These are phyloP conservation scores for Philypnodon macrostomus DNA, from an alignment of 2,797 vertebrate genomes.

Conservation along the genomic window DNA sequence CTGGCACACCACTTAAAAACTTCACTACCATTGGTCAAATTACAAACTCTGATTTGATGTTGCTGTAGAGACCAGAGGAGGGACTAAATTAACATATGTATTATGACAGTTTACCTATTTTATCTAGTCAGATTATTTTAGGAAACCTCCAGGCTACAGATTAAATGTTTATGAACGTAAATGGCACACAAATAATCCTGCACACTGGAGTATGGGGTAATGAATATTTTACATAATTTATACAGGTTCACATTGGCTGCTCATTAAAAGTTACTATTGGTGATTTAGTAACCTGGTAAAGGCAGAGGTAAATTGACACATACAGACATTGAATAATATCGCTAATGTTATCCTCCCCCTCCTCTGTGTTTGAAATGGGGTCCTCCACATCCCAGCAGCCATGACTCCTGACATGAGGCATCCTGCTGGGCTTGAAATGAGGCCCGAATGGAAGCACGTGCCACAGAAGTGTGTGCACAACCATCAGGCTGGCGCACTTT, in stretches of 20 bases:
- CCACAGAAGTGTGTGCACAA: slow-evolving; percentile 81
- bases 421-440: slow-evolving; percentile 95
- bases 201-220: slow-evolving; percentile 78
- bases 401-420: slow-evolving; percentile 86
- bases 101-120: too few relatives aligned
- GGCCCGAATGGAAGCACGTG: slow-evolving; percentile 90
- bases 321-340: slow-evolving; percentile 96
- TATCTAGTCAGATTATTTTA: too few relatives aligned
- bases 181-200: slow-evolving; percentile 75
- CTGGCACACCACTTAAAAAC: too few relatives aligned
- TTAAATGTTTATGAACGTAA: too few relatives aligned
- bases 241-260: slow-evolving; percentile 63
- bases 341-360: slow-evolving; percentile 82
- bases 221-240: slow-evolving; percentile 85
- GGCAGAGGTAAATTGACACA: slow-evolving; percentile 87
- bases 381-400: slow-evolving; percentile 72
- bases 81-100: too few relatives aligned
- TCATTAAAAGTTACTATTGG: slow-evolving; percentile 84
- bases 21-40: too few relatives aligned
- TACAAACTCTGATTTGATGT: too few relatives aligned
- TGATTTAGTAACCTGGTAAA: slow-evolving; percentile 87
- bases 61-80: too few relatives aligned
- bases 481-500: slow-evolving; percentile 90
- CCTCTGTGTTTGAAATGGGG: slow-evolving; percentile 87
- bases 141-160: too few relatives aligned